Evolutionary conservation across 2,113 vertebrate genomes (phyloP).

Genomic region (Dipodomys stephensi): DNA sequence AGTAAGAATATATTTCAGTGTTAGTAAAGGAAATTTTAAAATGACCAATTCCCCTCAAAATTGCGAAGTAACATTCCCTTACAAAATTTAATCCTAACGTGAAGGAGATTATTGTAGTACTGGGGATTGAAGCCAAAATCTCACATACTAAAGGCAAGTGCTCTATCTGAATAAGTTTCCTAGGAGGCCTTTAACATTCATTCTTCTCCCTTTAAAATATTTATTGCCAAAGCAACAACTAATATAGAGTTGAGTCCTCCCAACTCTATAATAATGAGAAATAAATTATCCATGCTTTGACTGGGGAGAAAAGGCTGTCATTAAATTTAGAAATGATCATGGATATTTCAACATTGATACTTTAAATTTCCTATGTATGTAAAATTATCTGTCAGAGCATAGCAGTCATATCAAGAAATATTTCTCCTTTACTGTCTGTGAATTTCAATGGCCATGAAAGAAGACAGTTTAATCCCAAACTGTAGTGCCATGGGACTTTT

Average conservation of each 20-base stretch:
- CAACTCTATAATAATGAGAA: not conserved
- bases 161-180: not conserved
- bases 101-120: not conserved
- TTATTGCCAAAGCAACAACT: not conserved
- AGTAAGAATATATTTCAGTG: not conserved
- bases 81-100: not conserved
- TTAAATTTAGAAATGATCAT: not conserved
- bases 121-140: not conserved
- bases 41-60: not conserved
- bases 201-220: not conserved
- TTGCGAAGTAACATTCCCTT: not conserved
- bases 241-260: too few relatives aligned
- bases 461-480: not conserved
- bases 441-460: not conserved
- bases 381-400: not conserved
- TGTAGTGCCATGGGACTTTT: not conserved
- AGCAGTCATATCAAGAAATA: not conserved
- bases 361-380: not conserved
- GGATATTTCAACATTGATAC: not conserved
- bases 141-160: not conserved
- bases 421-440: not conserved
- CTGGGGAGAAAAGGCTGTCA: constrained; percentile 19
- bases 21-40: not conserved
- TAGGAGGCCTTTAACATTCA: not conserved
- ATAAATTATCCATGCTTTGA: not conserved